Evolutionary conservation across 2,113 vertebrate species (phyloP).

Genomic region (Epinephelus lanceolatus): DNA sequence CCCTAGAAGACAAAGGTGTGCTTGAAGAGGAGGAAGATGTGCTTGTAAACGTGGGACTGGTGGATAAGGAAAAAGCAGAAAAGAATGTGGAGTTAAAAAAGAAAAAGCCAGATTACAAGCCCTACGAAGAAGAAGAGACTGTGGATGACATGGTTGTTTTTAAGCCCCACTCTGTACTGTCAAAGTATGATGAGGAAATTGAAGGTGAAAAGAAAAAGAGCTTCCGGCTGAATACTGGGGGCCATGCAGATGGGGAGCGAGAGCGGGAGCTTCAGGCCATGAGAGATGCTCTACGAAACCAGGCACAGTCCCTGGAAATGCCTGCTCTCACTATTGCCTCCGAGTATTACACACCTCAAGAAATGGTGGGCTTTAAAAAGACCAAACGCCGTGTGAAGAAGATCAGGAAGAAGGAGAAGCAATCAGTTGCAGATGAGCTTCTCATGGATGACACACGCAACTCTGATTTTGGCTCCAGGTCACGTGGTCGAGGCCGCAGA

Average conservation of each 20-base stretch:
- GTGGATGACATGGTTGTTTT: constrained; percentile 89
- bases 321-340: constrained; percentile 85
- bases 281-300: constrained; percentile 84
- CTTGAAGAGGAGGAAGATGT: constrained; percentile 90
- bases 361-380: constrained; percentile 93
- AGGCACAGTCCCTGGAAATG: constrained; percentile 88
- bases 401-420: constrained; percentile 90
- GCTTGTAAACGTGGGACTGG: constrained; percentile 89
- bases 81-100: constrained; percentile 93
- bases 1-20: constrained; percentile 93
- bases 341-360: constrained; percentile 90
- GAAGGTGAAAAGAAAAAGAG: constrained; percentile 91
- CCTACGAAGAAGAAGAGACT: constrained; percentile 90
- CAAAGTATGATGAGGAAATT: constrained; percentile 94
- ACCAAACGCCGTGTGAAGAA: constrained; percentile 89
- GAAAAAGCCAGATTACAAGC: constrained; percentile 91
- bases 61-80: constrained; percentile 91
- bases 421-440: constrained; percentile 70
- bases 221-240: constrained; percentile 86
- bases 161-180: constrained; percentile 85
- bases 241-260: constrained; percentile 85
- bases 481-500: constrained; percentile 84
- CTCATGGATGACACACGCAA: constrained; percentile 80
- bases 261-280: constrained; percentile 90
- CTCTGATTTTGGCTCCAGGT: constrained; percentile 91